A percentile compares a stretch with the other conserved stretches of the same genome.
These are phyloP conservation scores for Gephyroberyx darwinii DNA, from an alignment of 2,797 vertebrate genomes.

Conservation along the genomic window DNA sequence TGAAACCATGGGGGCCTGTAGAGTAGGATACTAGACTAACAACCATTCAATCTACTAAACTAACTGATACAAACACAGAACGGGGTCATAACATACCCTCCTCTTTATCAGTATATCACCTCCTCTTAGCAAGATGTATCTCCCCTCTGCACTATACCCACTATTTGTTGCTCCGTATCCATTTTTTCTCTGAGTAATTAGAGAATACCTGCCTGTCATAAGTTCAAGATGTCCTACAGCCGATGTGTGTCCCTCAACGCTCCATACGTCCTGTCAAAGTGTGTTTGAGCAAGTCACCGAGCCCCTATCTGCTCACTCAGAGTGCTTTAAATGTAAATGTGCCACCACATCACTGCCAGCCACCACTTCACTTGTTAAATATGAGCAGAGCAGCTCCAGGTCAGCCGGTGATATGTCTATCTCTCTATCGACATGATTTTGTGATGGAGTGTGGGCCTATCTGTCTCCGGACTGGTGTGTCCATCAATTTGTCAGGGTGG, in stretches of 20 bases:
- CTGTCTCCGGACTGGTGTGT: constrained; percentile 4
- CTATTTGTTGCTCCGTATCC: too few species aligned
- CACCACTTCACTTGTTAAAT: constrained; percentile 33
- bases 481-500: neutral
- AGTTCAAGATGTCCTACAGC: constrained; percentile 13
- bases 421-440: constrained; percentile 24
- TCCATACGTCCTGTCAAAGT: constrained; percentile 7
- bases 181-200: constrained; percentile 20
- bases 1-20: neutral
- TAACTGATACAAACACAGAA: neutral
- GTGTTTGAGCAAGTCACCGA: constrained; percentile 43
- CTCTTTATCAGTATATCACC: neutral
- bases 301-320: constrained; percentile 15
- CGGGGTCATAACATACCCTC: too few species aligned
- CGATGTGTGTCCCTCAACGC: constrained; percentile 20
- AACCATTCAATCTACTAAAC: neutral
- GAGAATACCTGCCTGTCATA: constrained; percentile 5
- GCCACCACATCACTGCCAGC: neutral
- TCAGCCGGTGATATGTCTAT: constrained; percentile 10
- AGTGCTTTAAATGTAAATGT: constrained; percentile 1
- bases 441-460: constrained; percentile 3
- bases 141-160: constrained; percentile 2
- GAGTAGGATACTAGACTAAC: neutral
- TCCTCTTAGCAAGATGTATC: constrained; percentile 9
- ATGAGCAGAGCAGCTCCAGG: constrained; percentile 26